Percentiles rank a stretch among this genome's conserved stretches.
Conservation (phyloP, 2,888 invertebrate genomes). For the Eucriotettix oculatus region DNA sequence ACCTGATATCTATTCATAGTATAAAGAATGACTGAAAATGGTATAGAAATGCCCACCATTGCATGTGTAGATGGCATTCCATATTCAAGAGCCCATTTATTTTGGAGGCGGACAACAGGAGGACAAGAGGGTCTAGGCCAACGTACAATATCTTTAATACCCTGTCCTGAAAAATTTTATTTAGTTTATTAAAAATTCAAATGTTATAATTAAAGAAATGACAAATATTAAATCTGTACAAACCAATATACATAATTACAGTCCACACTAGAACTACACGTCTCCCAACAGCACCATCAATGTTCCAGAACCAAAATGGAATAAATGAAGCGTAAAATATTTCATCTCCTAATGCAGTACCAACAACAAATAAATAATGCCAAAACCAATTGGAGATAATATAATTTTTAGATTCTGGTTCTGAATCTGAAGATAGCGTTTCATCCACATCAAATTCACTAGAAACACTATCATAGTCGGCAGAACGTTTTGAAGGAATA, state of each 20-base stretch:
- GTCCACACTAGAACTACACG: constrained; percentile 71
- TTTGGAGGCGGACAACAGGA: constrained; percentile 67
- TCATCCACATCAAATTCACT: constrained; percentile 26
- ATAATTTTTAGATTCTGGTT: constrained; percentile 27
- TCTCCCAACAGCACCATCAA: constrained; percentile 73
- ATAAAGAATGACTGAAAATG: constrained; percentile 66
- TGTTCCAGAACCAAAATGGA: constrained; percentile 89
- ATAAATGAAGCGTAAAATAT: constrained; percentile 81
- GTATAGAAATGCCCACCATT: constrained; percentile 77
- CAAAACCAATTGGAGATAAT: constrained; percentile 55
- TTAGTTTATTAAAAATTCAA: no score
- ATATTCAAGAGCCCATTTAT: constrained; percentile 80
- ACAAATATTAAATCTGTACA: constrained; percentile 14
- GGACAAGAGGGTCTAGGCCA: constrained; percentile 73
- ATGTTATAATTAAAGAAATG: no score
- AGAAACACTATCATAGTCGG: not conserved
- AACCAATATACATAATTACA: constrained; percentile 69
- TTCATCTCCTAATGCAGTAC: constrained; percentile 79
- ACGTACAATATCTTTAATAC: constrained; percentile 69
- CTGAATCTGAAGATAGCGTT: constrained; percentile 26
- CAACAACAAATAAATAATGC: constrained; percentile 71
- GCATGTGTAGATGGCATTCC: constrained; percentile 94
- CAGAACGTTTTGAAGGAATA: constrained; percentile 3
- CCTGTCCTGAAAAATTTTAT: constrained; percentile 46
- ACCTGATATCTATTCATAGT: constrained; percentile 61